Base-by-base conservation (phyloP, 1,140 invertebrate species). In the Polypedilum pembai region DNA sequence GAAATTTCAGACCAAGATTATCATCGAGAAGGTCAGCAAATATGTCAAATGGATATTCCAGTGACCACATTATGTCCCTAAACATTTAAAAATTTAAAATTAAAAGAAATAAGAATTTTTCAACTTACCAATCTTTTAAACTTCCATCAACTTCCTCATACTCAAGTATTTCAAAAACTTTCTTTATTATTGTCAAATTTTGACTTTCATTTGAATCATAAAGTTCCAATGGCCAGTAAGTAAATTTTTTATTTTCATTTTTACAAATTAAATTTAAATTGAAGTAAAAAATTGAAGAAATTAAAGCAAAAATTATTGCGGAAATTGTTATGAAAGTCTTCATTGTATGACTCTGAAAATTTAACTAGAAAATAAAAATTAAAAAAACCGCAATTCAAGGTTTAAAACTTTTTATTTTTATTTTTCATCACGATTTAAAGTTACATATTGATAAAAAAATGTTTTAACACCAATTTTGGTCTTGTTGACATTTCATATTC, bases 31-130 rank as follows among this genome's bases (percentile, higher is more conserved):
- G 80, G 0, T 85, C 79, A 40, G 86, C 85, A 3, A 93, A 78
- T 1, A 80, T 83, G 73, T 85, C 83, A 79, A 96, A 96, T 2
- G 94, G 94, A 82, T 94, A 96, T 78, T 94, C 91, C 81, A 95
- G 92, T 1, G 93, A 88, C 94, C 94, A 97, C 3, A 96, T 80
- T 10, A 96, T 83, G 80, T 91, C 88, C 45, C 45, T 56, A 15
- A 56, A 56, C 8, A 56, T 15, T 15, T 12, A 56, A 15, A 56
- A 33, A 33, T 1, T 1, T 33, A 33, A 33, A 33, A 33, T 33
- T 33, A 3, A 33, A 33, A 33, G 5, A 8, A 45, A 15, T 45
- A 12, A 4, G 2, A 45, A 12, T 45, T 45, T 45, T 8, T 15
- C 4, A 12, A 56, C 0, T 56, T 15, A 56, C 93, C 94, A 96